Evolutionary conservation across 2,888 invertebrate species (phyloP).

Genomic region (Pollenia amentaria): DNA sequence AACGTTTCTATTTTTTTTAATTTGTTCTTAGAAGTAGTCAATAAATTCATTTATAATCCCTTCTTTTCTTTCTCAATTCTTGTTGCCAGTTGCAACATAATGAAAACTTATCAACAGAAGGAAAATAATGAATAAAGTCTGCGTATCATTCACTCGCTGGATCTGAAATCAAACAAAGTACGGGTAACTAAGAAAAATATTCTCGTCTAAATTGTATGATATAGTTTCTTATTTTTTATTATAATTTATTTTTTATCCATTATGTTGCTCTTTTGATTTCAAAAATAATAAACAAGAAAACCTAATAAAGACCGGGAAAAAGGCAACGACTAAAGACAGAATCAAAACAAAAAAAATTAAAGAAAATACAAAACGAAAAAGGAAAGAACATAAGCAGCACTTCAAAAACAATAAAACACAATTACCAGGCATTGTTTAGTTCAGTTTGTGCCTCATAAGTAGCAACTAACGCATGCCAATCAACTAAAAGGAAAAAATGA

Average conservation of each 20-base stretch:
- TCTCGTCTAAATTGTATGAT: conserved; percentile 11
- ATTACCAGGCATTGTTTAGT: conserved; percentile 73
- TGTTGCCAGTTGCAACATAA: conserved; percentile 44
- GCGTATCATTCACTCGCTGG: conserved; percentile 39
- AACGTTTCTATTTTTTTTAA: not conserved
- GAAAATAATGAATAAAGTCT: conserved; percentile 49
- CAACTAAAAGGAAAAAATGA: conserved; percentile 18
- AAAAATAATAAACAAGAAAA: conserved; percentile 63
- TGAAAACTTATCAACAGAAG: conserved; percentile 56
- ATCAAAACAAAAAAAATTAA: conserved; percentile 67
- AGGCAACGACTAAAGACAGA: conserved; percentile 46
- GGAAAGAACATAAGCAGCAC: conserved; percentile 68
- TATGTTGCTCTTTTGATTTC: conserved; percentile 34
- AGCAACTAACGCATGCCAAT: conserved; percentile 72
- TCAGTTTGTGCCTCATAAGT: conserved; percentile 65
- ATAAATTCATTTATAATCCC: conserved; percentile 61
- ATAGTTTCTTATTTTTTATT: conserved; percentile 55
- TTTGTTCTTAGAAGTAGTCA: conserved; percentile 45
- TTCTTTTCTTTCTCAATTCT: conserved; percentile 4
- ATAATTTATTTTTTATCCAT: conserved; percentile 38
- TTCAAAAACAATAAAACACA: conserved; percentile 73
- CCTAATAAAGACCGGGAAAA: conserved; percentile 63
- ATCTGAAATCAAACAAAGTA: conserved; percentile 53
- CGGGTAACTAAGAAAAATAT: not conserved
- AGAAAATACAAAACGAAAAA: conserved; percentile 14